Conservation (phyloP, 2,113 vertebrate genomes). For the Eira barbara region DNA sequence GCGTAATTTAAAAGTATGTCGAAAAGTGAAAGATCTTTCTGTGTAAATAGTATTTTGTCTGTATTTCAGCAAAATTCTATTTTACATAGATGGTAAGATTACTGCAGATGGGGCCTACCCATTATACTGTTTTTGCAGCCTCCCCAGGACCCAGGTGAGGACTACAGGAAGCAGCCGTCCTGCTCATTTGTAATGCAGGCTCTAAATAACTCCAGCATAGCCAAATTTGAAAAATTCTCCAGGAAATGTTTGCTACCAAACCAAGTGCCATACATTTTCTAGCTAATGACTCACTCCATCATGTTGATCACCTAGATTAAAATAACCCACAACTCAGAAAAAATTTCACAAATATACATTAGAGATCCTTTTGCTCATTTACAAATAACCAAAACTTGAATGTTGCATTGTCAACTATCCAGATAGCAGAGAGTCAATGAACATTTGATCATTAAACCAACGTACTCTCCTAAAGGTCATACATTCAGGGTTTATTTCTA, state of each 20-base stretch:
- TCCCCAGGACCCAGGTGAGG: background rate
- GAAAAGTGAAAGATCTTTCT: background rate
- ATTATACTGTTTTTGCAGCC: background rate
- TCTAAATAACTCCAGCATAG: background rate
- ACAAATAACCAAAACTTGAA: background rate
- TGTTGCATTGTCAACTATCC: background rate
- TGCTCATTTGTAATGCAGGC: background rate
- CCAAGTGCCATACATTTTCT: background rate
- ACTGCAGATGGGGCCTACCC: fast-evolving
- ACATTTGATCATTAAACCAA: background rate
- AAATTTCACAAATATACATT: background rate
- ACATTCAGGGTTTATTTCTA: background rate
- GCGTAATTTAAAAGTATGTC: background rate
- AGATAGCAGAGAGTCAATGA: background rate
- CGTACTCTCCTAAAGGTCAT: background rate
- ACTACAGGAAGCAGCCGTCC: fast-evolving
- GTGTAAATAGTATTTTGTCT: background rate
- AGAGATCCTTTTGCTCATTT: background rate
- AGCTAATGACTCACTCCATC: background rate
- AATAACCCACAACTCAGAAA: background rate
- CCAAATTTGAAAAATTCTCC: background rate
- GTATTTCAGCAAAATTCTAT: background rate
- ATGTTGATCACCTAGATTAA: background rate
- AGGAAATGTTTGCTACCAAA: background rate
- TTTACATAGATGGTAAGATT: background rate